Percentiles rank a stretch among this genome's conserved stretches.
phyloP scores from a whole-genome alignment of 2,113 vertebrate species.

The Nyctibius bracteatus region DNA sequence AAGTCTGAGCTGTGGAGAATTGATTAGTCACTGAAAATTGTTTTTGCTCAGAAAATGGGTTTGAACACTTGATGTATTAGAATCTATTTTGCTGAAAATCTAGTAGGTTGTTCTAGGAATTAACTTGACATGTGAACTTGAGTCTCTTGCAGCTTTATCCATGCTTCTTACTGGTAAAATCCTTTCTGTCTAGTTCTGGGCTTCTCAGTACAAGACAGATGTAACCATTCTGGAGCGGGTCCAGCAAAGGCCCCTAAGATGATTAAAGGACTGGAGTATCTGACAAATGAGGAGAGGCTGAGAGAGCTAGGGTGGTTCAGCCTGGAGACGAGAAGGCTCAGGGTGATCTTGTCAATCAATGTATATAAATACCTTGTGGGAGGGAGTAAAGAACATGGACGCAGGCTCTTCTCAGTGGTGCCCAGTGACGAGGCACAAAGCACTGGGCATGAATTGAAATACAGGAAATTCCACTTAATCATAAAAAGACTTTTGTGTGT shows the following conservation, averaged over 20 bases:
- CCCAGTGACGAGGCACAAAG: neutral
- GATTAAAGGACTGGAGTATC: neutral
- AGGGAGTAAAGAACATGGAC: neutral
- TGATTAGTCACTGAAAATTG: neutral
- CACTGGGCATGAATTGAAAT: neutral
- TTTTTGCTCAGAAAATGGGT: neutral
- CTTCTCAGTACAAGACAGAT: neutral
- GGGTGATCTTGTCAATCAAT: neutral
- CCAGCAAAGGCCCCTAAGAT: neutral
- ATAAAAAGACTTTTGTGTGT: neutral
- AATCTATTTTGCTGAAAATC: neutral
- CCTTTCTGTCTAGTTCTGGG: neutral
- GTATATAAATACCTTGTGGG: neutral
- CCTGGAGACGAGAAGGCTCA: neutral
- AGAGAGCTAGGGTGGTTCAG: neutral
- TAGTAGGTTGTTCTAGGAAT: neutral
- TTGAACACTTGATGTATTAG: neutral
- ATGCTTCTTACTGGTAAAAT: neutral
- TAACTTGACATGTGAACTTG: neutral
- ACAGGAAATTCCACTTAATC: neutral
- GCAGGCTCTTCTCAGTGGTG: neutral
- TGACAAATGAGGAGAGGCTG: neutral
- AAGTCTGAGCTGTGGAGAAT: neutral
- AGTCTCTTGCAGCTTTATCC: neutral
- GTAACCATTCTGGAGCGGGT: neutral